phyloP scores from a whole-genome alignment of 2,797 vertebrate species.

The Poecilia picta region DNA sequence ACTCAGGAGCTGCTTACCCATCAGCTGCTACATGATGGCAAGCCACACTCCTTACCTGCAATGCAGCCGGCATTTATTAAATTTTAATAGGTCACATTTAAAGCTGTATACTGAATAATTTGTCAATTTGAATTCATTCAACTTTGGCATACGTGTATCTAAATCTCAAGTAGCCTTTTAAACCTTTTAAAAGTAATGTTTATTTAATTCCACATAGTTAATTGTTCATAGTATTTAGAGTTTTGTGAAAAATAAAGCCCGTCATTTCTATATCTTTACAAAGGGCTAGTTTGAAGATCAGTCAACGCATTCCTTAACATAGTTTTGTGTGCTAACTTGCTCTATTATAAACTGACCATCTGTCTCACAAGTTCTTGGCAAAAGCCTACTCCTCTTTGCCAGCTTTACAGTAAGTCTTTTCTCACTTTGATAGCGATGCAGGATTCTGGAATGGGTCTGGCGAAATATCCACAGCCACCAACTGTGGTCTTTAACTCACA shows the following conservation, averaged over 20 bases:
- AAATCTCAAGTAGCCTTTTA: neutral
- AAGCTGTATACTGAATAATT: conserved; percentile 41
- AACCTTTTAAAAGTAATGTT: neutral
- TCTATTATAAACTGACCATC: conserved; percentile 77
- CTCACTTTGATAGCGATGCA: conserved; percentile 58
- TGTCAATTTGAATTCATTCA: conserved; percentile 3
- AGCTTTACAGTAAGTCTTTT: conserved; percentile 72
- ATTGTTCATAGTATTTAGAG: neutral
- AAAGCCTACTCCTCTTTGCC: conserved; percentile 50
- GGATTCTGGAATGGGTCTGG: conserved; percentile 47
- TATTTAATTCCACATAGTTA: neutral
- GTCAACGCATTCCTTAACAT: conserved; percentile 23
- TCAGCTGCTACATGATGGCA: conserved; percentile 63
- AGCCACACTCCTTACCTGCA: conserved; percentile 68
- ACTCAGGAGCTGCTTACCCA: conserved; percentile 59
- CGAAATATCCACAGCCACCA: conserved; percentile 57
- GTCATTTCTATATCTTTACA: conserved; percentile 9
- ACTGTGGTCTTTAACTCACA: conserved; percentile 50
- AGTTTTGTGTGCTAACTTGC: conserved; percentile 43
- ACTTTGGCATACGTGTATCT: neutral
- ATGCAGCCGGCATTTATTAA: conserved; percentile 66
- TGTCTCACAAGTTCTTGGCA: conserved; percentile 72
- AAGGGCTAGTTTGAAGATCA: conserved; percentile 12
- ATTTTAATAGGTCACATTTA: conserved; percentile 60
- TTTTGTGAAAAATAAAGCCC: neutral